phyloP scores from a whole-genome alignment of 2,113 vertebrate genomes.

The Lichenostomus cassidix region DNA sequence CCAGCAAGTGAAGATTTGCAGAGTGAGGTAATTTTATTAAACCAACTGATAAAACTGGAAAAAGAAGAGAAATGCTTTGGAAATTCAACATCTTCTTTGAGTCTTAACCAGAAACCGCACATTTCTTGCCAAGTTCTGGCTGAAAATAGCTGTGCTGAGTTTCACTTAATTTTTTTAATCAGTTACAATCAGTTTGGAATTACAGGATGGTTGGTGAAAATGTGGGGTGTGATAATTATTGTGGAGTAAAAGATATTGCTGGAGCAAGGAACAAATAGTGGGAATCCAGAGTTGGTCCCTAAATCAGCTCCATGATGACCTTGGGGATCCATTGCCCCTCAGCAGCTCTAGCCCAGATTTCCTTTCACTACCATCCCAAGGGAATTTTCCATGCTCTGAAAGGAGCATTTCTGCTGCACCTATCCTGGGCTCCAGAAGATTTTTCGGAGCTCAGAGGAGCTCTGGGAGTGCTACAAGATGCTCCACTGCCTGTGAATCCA shows the following conservation, averaged over 20 bases:
- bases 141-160: neutral
- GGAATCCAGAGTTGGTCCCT: neutral
- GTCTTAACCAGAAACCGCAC: neutral
- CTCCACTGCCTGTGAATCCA: neutral
- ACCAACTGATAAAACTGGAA: neutral
- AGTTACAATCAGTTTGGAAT: neutral
- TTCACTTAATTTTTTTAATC: neutral
- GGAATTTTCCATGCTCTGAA: neutral
- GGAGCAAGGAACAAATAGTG: neutral
- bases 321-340: neutral
- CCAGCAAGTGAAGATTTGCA: conserved; percentile 2
- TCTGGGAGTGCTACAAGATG: neutral
- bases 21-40: conserved; percentile 8
- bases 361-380: neutral
- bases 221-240: neutral
- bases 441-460: neutral
- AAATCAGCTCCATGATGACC: neutral
- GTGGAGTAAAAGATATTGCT: neutral
- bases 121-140: neutral
- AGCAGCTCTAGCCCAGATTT: neutral
- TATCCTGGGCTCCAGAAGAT: neutral
- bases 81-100: neutral
- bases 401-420: neutral
- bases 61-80: neutral
- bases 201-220: neutral